Evolutionary conservation across 2,113 vertebrate species (phyloP), one percentile per base, ranked within the genome.

Genomic region (Oceanites oceanicus): DNA sequence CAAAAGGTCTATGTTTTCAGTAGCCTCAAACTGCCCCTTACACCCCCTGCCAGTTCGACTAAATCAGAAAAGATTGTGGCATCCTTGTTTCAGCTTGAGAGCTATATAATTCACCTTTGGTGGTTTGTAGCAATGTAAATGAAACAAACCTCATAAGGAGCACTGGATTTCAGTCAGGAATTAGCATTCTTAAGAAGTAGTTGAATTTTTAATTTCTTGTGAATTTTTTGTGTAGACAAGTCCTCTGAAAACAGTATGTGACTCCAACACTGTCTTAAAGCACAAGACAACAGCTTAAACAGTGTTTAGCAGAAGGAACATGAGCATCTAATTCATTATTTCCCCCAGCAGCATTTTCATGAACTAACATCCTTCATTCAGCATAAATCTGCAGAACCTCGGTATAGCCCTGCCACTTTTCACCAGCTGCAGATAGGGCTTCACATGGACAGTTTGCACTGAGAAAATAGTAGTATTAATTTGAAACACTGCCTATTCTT

Each of bases 41-140:
- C 6, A 55, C 1, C 0, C 3, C 2, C 11, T 58, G 2, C 10
- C 7, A 13, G 15, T 80, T 83, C 63, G 65, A n/a, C 49, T 84
- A 83, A 75, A 88, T 50, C 14, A 15, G 32, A 81, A 49, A 56
- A 73, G 36, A 36, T 20, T 68, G 8, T 50, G 16, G 4, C 17
- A 68, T 42, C 22, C 25, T 79, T 74, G 9, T 50, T 82, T 81
- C 52, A 44, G 8, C 3, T 88, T 53, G 22, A 79, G n/a, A 59
- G 11, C n/a, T 67, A 5, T 38, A 13, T 55, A 78, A 59, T 22
- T 84, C 18, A 50, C 11, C 13, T 58, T 63, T 70, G 17, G 10
- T 68, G 19, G 5, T 53, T 85, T 63, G 10, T 73, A 62, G n/a
- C 25, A 79, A 72, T 7, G 20, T 44, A 59, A 80, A 77, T 47